Conservation (phyloP, 2,888 invertebrate species). For the Mactromeris polynyma region DNA sequence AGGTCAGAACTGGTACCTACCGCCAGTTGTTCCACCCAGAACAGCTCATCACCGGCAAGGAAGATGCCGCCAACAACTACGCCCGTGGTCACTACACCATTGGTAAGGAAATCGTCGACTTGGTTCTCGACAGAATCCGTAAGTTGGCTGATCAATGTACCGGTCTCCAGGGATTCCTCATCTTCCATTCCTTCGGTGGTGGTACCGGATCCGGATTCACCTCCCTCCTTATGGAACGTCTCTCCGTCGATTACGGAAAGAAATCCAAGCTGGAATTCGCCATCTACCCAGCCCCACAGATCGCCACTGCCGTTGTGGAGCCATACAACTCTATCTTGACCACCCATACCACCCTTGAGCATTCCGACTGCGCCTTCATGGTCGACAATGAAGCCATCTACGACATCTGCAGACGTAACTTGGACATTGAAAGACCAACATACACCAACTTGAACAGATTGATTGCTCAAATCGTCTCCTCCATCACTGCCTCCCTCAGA, state of each 20-base stretch:
- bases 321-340: conserved; percentile 85
- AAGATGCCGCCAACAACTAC: conserved; percentile 99
- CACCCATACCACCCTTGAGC: conserved; percentile 85
- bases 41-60: conserved; percentile 98
- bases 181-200: conserved; percentile 85
- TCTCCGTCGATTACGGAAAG: conserved; percentile 81
- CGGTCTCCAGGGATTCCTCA: conserved; percentile 85
- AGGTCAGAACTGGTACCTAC: conserved; percentile 89
- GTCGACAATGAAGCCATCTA: conserved; percentile 95
- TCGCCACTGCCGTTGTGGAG: conserved; percentile 84
- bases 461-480: conserved; percentile 93
- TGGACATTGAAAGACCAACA: conserved; percentile 94
- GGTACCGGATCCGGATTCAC: conserved; percentile 87
- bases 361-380: conserved; percentile 90
- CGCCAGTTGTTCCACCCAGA: conserved; percentile 98
- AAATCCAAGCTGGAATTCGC: conserved; percentile 85
- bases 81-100: conserved; percentile 99
- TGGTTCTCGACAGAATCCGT: conserved; percentile 87
- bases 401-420: conserved; percentile 87
- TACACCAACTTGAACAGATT: conserved; percentile 89
- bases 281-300: conserved; percentile 85
- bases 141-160: conserved; percentile 88
- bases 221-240: conserved; percentile 86
- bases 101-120: conserved; percentile 92
- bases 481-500: conserved; percentile 87